These are phyloP conservation scores for Mizuhopecten yessoensis DNA, from an alignment of 1,140 invertebrate genomes.

Conservation along the genomic window DNA sequence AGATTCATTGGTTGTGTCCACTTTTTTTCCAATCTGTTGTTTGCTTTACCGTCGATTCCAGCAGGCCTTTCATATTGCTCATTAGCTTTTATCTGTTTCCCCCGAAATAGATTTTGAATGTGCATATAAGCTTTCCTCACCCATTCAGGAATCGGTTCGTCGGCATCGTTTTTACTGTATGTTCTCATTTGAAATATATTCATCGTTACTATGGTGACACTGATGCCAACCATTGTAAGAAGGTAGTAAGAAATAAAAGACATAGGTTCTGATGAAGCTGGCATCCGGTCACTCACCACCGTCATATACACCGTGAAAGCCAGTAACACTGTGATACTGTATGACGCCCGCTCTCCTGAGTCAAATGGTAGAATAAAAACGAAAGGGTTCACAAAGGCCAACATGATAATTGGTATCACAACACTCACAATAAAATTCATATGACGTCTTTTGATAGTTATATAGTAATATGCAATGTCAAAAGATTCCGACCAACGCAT, in stretches of 20 bases:
- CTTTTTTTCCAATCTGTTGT: neutral
- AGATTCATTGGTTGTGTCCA: neutral
- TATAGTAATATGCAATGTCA: neutral
- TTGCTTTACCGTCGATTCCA: neutral
- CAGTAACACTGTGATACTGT: slow-evolving; percentile 60
- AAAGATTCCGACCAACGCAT: neutral
- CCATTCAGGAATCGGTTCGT: neutral
- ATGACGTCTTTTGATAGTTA: slow-evolving; percentile 48
- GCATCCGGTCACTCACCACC: slow-evolving; percentile 56
- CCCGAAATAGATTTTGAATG: neutral
- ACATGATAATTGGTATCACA: slow-evolving; percentile 58
- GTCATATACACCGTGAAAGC: slow-evolving; percentile 63
- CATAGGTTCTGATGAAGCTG: slow-evolving; percentile 55
- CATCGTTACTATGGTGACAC: neutral
- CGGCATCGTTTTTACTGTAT: slow-evolving; percentile 44
- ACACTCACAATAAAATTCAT: slow-evolving; percentile 53
- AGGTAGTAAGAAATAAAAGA: slow-evolving; percentile 53
- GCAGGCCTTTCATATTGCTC: neutral
- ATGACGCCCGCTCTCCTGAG: slow-evolving; percentile 61
- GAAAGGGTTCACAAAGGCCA: slow-evolving; percentile 57
- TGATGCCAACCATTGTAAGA: slow-evolving; percentile 16
- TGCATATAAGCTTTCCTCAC: neutral
- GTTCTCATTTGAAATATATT: slow-evolving; percentile 47
- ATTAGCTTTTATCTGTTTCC: neutral
- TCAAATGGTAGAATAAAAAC: slow-evolving; percentile 62